Evolutionary conservation across 92 coral and sea anemone genomes (phyloP).

Genomic region (Parazoanthus darwini): DNA sequence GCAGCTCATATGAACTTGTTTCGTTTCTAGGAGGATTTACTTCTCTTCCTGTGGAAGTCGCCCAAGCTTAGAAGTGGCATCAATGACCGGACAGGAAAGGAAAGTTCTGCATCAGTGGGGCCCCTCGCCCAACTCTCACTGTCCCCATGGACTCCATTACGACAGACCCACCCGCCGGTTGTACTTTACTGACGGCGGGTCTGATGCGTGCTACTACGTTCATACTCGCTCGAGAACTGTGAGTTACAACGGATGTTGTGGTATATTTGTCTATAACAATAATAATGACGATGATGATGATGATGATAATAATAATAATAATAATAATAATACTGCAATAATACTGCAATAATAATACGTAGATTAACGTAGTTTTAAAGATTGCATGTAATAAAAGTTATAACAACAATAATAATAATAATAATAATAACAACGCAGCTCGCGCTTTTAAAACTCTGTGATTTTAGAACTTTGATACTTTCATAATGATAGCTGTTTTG

Average conservation of each 20-base stretch:
- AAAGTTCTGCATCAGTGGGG: slow-evolving; percentile 17
- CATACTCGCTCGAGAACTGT: neutral
- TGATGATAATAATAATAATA: too few relatives aligned
- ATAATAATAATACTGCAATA: too few relatives aligned
- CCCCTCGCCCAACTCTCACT: neutral
- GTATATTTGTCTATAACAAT: neutral
- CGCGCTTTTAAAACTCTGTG: too few relatives aligned
- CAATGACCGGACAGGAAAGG: slow-evolving; percentile 33
- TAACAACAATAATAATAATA: too few relatives aligned
- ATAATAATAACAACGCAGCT: too few relatives aligned
- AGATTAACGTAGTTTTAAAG: too few relatives aligned
- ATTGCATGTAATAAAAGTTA: too few relatives aligned
- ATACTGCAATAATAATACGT: too few relatives aligned
- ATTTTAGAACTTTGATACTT: too few relatives aligned
- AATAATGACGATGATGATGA: too few relatives aligned
- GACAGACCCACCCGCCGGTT: slow-evolving; percentile 18
- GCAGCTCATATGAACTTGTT: neutral
- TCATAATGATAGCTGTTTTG: too few relatives aligned
- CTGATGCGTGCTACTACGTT: neutral
- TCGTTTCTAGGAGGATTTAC: neutral
- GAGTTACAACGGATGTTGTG: neutral
- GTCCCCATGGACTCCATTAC: slow-evolving; percentile 23
- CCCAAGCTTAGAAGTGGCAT: slow-evolving; percentile 19
- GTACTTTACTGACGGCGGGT: slow-evolving; percentile 28
- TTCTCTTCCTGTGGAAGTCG: slow-evolving; percentile 27